A percentile compares a stretch with the other conserved stretches of the same genome.
Conservation (phyloP, 2,113 vertebrate species). For the Pelecanus crispus region DNA sequence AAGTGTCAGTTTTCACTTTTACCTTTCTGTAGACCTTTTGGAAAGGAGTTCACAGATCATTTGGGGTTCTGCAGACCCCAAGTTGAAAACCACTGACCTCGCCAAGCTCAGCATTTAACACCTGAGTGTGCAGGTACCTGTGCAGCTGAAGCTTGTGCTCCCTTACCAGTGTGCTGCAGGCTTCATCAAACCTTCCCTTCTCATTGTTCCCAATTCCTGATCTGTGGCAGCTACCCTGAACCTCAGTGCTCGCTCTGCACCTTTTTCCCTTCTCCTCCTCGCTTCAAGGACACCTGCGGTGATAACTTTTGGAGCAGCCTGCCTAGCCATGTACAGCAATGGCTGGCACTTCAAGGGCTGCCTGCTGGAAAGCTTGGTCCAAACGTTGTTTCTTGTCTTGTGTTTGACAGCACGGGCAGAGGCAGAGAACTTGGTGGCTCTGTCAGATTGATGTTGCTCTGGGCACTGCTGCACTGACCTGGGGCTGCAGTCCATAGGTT, state of each 20-base stretch:
- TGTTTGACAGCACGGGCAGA: background rate
- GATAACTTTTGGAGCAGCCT: background rate
- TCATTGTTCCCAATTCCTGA: background rate
- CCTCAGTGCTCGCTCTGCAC: background rate
- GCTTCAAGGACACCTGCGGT: background rate
- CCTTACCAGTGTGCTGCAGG: background rate
- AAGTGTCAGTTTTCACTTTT: background rate
- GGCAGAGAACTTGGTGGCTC: background rate
- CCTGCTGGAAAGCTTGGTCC: background rate
- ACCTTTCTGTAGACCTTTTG: background rate
- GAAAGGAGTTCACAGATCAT: background rate
- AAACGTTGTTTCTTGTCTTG: background rate
- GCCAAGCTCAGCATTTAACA: background rate
- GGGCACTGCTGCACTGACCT: background rate
- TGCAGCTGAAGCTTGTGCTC: background rate
- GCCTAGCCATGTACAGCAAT: fast-evolving
- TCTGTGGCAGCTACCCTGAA: background rate
- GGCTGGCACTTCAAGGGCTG: background rate
- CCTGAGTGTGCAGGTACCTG: background rate
- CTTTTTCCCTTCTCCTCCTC: background rate
- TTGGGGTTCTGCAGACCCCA: background rate
- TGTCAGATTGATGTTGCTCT: background rate
- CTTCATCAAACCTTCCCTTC: background rate
- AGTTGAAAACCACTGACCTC: background rate
- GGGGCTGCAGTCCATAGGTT: background rate